Conservation (phyloP, 2,888 invertebrate species). For the Chromoteleia sp. region DNA sequence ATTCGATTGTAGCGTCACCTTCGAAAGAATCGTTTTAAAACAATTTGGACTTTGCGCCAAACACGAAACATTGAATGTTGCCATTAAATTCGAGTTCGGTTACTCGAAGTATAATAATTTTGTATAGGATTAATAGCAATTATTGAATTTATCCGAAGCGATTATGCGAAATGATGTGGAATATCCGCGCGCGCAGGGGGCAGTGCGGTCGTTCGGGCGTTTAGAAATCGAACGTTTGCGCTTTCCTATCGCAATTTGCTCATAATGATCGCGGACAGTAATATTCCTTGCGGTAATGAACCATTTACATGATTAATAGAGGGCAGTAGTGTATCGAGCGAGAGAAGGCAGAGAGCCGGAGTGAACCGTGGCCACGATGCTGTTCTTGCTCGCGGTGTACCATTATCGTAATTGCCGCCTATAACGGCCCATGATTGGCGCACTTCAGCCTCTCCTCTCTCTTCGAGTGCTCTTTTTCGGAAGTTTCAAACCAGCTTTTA, state of each 20-base stretch:
- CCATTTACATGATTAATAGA: slow-evolving; percentile 83
- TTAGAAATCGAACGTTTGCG: slow-evolving; percentile 70
- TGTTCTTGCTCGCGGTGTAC: slow-evolving; percentile 78
- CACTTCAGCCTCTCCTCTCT: slow-evolving; percentile 76
- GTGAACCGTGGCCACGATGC: slow-evolving; percentile 62
- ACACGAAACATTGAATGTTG: neutral
- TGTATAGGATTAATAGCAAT: slow-evolving; percentile 37
- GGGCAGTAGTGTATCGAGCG: slow-evolving; percentile 78
- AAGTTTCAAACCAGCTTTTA: slow-evolving; percentile 77
- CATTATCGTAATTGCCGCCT: slow-evolving; percentile 84
- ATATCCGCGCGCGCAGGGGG: slow-evolving; percentile 48
- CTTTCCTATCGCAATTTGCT: slow-evolving; percentile 75
- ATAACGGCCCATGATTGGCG: slow-evolving; percentile 82
- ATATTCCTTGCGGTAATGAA: slow-evolving; percentile 79
- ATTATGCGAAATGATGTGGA: slow-evolving; percentile 45
- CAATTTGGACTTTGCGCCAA: neutral
- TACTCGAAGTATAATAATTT: slow-evolving; percentile 14
- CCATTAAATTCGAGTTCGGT: neutral
- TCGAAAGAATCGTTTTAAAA: neutral
- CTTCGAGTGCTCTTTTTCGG: slow-evolving; percentile 79
- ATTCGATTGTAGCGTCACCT: too few relatives aligned
- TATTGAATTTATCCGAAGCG: slow-evolving; percentile 46
- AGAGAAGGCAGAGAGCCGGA: slow-evolving; percentile 57
- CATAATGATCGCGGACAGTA: slow-evolving; percentile 79
- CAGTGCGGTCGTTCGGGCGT: slow-evolving; percentile 48